Percentiles rank a stretch among this genome's conserved stretches.
Evolutionary conservation across 1,140 invertebrate species (phyloP).

Genomic region (Aphelinus atriplicis): DNA sequence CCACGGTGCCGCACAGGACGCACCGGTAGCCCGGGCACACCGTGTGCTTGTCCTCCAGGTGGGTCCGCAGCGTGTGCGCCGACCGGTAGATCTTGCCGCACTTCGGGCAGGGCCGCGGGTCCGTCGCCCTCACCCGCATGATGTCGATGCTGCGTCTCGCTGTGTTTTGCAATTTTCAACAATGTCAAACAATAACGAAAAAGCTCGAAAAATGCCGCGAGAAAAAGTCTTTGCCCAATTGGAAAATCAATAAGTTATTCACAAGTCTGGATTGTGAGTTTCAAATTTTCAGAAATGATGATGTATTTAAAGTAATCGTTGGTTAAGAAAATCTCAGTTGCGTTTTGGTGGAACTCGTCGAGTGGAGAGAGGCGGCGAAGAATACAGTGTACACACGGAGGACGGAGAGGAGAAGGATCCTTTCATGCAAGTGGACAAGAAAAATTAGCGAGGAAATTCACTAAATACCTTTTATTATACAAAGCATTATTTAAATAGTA

Average conservation of each 20-base stretch:
- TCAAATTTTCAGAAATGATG: no score
- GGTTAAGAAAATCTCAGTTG: neutral
- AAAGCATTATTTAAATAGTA: conserved; percentile 64
- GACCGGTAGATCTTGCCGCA: conserved; percentile 93
- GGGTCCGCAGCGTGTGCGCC: conserved; percentile 88
- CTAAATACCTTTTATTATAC: conserved; percentile 63
- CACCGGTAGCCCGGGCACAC: conserved; percentile 91
- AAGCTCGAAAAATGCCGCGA: conserved; percentile 22
- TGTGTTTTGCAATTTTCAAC: conserved; percentile 52
- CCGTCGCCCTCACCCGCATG: conserved; percentile 86
- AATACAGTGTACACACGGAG: neutral
- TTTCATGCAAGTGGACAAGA: neutral
- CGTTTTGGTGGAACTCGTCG: neutral
- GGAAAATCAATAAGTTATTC: no score
- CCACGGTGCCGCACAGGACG: conserved; percentile 90
- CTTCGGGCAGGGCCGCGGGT: conserved; percentile 90
- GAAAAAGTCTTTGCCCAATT: neutral
- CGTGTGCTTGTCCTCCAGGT: conserved; percentile 92
- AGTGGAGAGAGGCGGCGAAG: no score
- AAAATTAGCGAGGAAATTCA: conserved; percentile 39
- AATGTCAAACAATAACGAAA: conserved; percentile 41
- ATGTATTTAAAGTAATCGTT: neutral
- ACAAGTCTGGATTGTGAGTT: no score
- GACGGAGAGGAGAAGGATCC: neutral
- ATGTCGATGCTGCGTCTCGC: conserved; percentile 82